Evolutionary conservation across 2,113 vertebrate species (phyloP).

Genomic region (Clarias magur): DNA sequence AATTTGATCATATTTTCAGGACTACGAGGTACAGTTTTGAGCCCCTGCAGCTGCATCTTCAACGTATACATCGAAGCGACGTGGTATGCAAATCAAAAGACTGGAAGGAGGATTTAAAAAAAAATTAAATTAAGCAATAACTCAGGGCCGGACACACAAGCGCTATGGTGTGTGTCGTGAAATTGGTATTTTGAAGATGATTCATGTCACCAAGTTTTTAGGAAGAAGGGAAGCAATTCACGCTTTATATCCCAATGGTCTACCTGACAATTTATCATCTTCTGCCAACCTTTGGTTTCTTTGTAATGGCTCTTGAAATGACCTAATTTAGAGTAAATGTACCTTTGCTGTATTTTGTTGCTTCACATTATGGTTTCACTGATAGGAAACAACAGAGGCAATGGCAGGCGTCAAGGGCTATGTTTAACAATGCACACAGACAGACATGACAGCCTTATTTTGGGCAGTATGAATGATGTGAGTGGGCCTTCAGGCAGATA

Average conservation of each 20-base stretch:
- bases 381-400: conserved; percentile 32
- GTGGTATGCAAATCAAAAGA: conserved; percentile 44
- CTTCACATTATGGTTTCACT: conserved; percentile 35
- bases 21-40: background rate
- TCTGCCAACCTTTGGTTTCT: conserved; percentile 18
- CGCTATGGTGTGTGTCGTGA: conserved; percentile 14
- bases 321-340: conserved; percentile 53
- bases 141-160: conserved; percentile 30
- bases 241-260: conserved; percentile 27
- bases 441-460: conserved; percentile 36
- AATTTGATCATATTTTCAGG: conserved; percentile 7
- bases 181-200: conserved; percentile 45
- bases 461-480: conserved; percentile 4
- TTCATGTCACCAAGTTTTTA: conserved; percentile 42
- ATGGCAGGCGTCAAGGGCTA: conserved; percentile 43
- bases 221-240: conserved; percentile 39
- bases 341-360: conserved; percentile 42
- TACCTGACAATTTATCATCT: conserved; percentile 49
- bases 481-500: background rate
- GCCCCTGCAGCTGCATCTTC: background rate
- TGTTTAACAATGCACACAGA: conserved; percentile 14
- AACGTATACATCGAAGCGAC: background rate
- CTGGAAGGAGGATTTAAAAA: conserved; percentile 1
- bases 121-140: conserved; percentile 34
- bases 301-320: conserved; percentile 52